These are phyloP conservation scores for Gymnocheta viridis DNA, from an alignment of 2,888 invertebrate genomes.

Conservation along the genomic window DNA sequence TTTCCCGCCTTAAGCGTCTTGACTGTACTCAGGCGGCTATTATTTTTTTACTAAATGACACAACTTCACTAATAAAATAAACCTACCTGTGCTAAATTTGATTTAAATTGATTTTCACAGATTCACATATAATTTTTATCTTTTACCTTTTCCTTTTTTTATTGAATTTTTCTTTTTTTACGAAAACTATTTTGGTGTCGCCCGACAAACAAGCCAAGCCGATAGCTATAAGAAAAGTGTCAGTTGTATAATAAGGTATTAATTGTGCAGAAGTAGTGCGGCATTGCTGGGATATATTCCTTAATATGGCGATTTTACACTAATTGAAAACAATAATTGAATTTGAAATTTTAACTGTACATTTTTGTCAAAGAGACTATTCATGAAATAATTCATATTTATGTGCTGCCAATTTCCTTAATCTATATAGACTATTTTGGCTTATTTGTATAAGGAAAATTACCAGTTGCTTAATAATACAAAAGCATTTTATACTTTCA, in stretches of 20 bases:
- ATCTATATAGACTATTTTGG: too few relatives aligned
- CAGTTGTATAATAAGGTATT: slow-evolving; percentile 31
- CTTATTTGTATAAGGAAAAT: too few relatives aligned
- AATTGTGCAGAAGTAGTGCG: neutral
- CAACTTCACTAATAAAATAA: neutral
- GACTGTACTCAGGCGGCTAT: slow-evolving; percentile 61
- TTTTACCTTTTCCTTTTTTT: neutral
- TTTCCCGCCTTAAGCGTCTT: slow-evolving; percentile 70
- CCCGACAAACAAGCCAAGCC: slow-evolving; percentile 64
- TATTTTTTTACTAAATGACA: neutral
- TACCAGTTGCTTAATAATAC: too few relatives aligned
- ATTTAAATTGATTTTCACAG: neutral
- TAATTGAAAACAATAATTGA: neutral
- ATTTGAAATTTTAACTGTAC: neutral
- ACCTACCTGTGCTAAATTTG: slow-evolving; percentile 24
- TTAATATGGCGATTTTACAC: neutral
- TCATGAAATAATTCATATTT: neutral
- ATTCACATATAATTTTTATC: slow-evolving; percentile 8
- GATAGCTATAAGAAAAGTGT: slow-evolving; percentile 2
- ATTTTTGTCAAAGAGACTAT: neutral
- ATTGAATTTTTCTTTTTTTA: neutral
- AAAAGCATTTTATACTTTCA: too few relatives aligned
- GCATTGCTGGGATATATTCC: neutral
- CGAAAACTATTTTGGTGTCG: slow-evolving; percentile 24
- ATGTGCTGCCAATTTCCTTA: too few relatives aligned